Base-by-base conservation (phyloP, 2,797 vertebrate species). In the Chloroceryle inda region DNA sequence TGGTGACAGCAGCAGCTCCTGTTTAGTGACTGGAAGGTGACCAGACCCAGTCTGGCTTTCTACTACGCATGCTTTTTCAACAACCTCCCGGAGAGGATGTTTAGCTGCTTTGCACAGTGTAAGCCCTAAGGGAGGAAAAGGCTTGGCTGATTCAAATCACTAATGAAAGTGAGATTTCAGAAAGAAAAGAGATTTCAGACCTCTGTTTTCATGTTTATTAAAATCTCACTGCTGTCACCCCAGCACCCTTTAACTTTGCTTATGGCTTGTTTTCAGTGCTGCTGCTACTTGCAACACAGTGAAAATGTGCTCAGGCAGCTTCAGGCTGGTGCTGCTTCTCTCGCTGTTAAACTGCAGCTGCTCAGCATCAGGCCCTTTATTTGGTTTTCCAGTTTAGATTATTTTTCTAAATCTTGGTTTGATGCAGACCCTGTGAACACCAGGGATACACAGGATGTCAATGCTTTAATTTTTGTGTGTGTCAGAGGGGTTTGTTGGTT, bases 111-210 rank as follows among this genome's bases (percentile, higher is more conserved):
- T 19, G 67, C 67, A 55, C 5, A 8, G 12, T 44, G 56, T 20
- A 74, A 94, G 44, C 81, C 78, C 68, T 56, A 11, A n/a, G 78
- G 81, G 93, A 95, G 75, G 81, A 93, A 92, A 71, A 73, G 61
- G 91, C 84, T 42, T 24, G 31, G 91, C 50, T 94, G 92, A 94
- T 61, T 92, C 68, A 95, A 62, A 83, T 89, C 75, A 1, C n/a
- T 50, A 94, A 72, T 5, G 61, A 93, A 88, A 89, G 85, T 35
- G 35, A 35, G 35, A 35, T 35, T 35, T 35, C 52, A 23, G 82
- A 35, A 82, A 94, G 85, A 91, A 96, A 92, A 94, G 94, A 91
- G 79, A 56, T 69, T 62, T 62, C 87, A 77, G 95, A 78, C 7
- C 85, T 96, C 85, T 89, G 91, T 92, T 89, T 88, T 88, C 50